A percentile compares a stretch with the other conserved stretches of the same genome.
phyloP scores from a whole-genome alignment of 2,888 invertebrate genomes.

The Ornithoptera priamus region DNA sequence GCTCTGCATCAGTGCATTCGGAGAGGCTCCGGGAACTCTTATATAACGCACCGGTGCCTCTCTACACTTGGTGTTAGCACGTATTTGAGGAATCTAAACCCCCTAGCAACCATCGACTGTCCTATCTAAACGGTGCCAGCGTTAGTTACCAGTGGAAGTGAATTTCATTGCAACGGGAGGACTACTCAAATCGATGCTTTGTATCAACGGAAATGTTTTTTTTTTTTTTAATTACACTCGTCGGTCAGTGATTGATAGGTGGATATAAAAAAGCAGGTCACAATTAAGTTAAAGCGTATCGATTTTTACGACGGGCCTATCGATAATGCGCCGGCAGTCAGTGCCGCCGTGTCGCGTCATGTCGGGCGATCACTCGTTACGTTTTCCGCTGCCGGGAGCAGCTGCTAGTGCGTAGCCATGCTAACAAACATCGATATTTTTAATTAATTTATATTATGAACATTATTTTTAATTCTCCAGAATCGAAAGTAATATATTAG shows the following conservation, averaged over 20 bases:
- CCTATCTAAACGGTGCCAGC: too few species aligned
- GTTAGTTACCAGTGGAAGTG: too few species aligned
- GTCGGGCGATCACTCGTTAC: constrained; percentile 36
- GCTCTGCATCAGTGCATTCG: too few species aligned
- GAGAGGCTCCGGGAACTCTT: too few species aligned
- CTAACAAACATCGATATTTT: constrained; percentile 29
- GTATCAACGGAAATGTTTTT: too few species aligned
- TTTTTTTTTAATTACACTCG: background rate
- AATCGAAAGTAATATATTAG: background rate
- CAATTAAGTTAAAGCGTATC: constrained; percentile 32
- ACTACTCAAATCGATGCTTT: too few species aligned
- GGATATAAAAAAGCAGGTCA: constrained; percentile 28
- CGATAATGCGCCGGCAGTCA: constrained; percentile 27
- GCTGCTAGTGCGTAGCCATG: constrained; percentile 23
- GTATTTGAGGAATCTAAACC: too few species aligned
- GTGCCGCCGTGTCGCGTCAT: constrained; percentile 33
- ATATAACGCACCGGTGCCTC: too few species aligned
- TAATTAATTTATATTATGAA: background rate
- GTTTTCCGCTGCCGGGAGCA: constrained; percentile 35
- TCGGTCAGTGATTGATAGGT: background rate
- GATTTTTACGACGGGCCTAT: constrained; percentile 27
- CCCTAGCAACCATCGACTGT: too few species aligned
- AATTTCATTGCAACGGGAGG: background rate
- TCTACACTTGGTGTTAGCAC: too few species aligned
- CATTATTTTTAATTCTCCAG: background rate